Evolutionary conservation across 1,140 invertebrate species (phyloP).

Genomic region (Orussus abietinus): DNA sequence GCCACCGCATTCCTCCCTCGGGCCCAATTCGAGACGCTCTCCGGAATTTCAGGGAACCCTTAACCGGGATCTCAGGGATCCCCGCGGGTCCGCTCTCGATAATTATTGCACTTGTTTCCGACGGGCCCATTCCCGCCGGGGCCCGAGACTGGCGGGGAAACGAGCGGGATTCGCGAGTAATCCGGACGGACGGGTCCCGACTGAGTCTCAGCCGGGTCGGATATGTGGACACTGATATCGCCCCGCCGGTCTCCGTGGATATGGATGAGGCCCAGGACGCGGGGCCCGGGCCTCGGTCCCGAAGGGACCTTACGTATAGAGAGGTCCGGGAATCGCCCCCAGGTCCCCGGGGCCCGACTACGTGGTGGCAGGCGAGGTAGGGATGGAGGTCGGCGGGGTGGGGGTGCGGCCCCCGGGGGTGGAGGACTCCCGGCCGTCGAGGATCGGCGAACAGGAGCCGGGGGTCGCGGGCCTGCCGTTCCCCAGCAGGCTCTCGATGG

Average conservation of each 20-base stretch:
- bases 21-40: too few relatives aligned
- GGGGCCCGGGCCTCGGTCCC: too few relatives aligned
- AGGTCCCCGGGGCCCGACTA: constrained; percentile 41
- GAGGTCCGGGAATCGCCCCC: neutral
- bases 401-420: constrained; percentile 21
- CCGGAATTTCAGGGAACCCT: too few relatives aligned
- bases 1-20: too few relatives aligned
- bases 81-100: too few relatives aligned
- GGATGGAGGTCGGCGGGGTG: constrained; percentile 36
- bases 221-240: neutral
- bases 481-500: constrained; percentile 75
- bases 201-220: neutral
- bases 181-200: constrained; percentile 11
- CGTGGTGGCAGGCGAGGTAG: constrained; percentile 47
- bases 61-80: too few relatives aligned
- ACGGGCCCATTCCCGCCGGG: too few relatives aligned
- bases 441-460: constrained; percentile 18
- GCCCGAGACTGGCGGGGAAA: too few relatives aligned
- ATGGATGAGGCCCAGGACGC: too few relatives aligned
- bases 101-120: too few relatives aligned
- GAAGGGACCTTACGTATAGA: constrained; percentile 1
- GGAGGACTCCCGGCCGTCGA: constrained; percentile 38
- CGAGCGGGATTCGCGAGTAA: too few relatives aligned
- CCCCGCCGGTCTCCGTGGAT: too few relatives aligned
- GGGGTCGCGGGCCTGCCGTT: constrained; percentile 59